These are phyloP conservation scores for Tenthredo livida DNA, from an alignment of 2,888 invertebrate species.

Conservation along the genomic window DNA sequence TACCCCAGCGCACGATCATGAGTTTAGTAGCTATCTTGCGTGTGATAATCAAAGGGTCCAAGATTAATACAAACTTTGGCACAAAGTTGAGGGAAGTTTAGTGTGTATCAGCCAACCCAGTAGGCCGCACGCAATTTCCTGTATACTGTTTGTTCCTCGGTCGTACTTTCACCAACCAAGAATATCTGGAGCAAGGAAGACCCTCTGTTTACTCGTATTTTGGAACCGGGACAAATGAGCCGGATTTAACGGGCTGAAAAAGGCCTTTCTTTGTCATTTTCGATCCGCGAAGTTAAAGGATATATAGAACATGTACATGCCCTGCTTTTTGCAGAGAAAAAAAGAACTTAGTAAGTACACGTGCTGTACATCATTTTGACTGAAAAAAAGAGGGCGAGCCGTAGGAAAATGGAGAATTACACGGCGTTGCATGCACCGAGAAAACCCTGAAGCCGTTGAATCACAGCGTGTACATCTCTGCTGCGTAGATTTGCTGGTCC, in stretches of 20 bases:
- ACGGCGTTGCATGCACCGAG: not conserved
- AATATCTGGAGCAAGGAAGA: not conserved
- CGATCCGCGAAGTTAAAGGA: not conserved
- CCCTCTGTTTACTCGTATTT: not conserved
- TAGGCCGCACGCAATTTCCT: slow-evolving; percentile 31
- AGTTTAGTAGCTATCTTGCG: not conserved
- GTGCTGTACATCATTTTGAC: not conserved
- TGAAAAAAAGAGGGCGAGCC: not conserved
- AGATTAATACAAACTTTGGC: slow-evolving; percentile 36
- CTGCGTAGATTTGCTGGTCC: not conserved
- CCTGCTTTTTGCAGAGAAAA: no score
- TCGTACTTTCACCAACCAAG: not conserved
- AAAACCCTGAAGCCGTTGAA: not conserved
- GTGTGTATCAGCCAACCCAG: slow-evolving; percentile 3
- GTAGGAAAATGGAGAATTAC: not conserved
- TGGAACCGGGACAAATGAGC: not conserved
- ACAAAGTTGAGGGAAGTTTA: slow-evolving; percentile 14
- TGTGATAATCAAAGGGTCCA: slow-evolving; percentile 42
- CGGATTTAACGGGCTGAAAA: not conserved
- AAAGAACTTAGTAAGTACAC: no score
- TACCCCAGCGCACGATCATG: not conserved
- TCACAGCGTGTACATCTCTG: not conserved
- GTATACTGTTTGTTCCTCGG: not conserved
- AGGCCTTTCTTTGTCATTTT: not conserved
- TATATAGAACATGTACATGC: not conserved